Evolutionary conservation across 2,888 invertebrate species (phyloP), one percentile per base, ranked within the genome.

Genomic region (Orchestes rusci): DNA sequence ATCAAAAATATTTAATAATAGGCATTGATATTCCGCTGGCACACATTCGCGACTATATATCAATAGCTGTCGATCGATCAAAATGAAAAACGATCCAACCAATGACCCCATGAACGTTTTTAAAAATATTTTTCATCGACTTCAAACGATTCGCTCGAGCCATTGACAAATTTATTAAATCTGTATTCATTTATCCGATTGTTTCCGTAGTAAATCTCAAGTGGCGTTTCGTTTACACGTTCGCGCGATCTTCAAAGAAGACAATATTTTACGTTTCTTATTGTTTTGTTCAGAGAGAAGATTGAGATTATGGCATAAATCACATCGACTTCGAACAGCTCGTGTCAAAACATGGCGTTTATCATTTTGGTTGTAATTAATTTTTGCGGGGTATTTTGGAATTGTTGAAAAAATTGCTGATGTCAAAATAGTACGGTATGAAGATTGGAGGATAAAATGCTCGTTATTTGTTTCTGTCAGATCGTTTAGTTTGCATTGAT

Each of bases 131-230:
- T 30, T 43, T 43, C 30, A 36, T 29, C 42, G 36, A 37, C 31
- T 43, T 43, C 38, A 43, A 43, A 37, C 43, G 39, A 44, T 44
- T 44, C 33, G 18, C 27, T 20, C 4, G 32, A 29, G 1, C 17
- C 34, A 38, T 12, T 39, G 44, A 39, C 44, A 39, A 44, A 44
- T 44, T 44, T 44, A 44, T 44, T 39, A 34, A 44, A 44, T 44
- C 39, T 39, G 28, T 43, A 43, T 31, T 31, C 43, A 27, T 46
- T 42, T 41, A 23, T 37, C 31, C 34, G 27, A 16, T 45, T 40
- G 40, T 45, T 46, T 42, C 42, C 32, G 37, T 36, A 34, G 23
- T 42, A 46, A 46, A 43, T 39, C 43, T 43, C 23, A 12, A 19
- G 16, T 23, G 36, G 36, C 47, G 27, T 31, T 10, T 12, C 39